A percentile compares a stretch with the other conserved stretches of the same genome.
phyloP scores from a whole-genome alignment of 2,888 invertebrate genomes.

The Trissolcus brochymenae region DNA sequence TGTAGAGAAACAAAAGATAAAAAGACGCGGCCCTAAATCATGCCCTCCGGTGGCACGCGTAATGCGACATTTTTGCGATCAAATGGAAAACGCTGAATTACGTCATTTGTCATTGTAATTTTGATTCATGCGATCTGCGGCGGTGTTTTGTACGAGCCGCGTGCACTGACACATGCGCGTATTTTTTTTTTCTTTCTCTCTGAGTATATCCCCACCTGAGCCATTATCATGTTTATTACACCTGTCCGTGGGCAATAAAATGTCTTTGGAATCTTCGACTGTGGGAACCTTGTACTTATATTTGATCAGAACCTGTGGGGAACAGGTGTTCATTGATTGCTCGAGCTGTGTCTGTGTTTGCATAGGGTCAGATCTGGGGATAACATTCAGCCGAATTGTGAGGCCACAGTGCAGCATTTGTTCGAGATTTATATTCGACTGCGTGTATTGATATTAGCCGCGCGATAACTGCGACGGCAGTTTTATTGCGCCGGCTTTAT shows the following conservation, averaged over 20 bases:
- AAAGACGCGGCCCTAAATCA: conserved; percentile 62
- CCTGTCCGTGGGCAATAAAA: conserved; percentile 43
- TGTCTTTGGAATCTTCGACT: conserved; percentile 48
- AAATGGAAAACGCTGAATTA: conserved; percentile 51
- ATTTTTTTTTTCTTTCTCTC: not conserved
- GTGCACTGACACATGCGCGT: conserved; percentile 16
- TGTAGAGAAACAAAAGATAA: conserved; percentile 63
- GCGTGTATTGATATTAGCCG: conserved; percentile 38
- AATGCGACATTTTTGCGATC: conserved; percentile 48
- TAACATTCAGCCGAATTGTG: conserved; percentile 52
- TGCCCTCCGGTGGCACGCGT: conserved; percentile 34
- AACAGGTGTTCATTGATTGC: conserved; percentile 58
- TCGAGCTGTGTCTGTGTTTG: conserved; percentile 58
- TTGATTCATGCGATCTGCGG: conserved; percentile 43
- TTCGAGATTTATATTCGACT: conserved; percentile 47
- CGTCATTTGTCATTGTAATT: conserved; percentile 52
- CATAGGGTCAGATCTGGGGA: conserved; percentile 61
- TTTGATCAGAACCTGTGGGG: conserved; percentile 53
- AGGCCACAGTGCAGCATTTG: conserved; percentile 39
- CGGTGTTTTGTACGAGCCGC: not conserved
- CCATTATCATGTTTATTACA: conserved; percentile 45
- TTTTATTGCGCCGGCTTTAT: conserved; percentile 42
- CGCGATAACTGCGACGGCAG: conserved; percentile 26
- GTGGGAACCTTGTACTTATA: conserved; percentile 61
- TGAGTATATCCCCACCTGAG: not conserved